Conservation (phyloP, 2,797 vertebrate species). For the Apogon hyalosoma region DNA sequence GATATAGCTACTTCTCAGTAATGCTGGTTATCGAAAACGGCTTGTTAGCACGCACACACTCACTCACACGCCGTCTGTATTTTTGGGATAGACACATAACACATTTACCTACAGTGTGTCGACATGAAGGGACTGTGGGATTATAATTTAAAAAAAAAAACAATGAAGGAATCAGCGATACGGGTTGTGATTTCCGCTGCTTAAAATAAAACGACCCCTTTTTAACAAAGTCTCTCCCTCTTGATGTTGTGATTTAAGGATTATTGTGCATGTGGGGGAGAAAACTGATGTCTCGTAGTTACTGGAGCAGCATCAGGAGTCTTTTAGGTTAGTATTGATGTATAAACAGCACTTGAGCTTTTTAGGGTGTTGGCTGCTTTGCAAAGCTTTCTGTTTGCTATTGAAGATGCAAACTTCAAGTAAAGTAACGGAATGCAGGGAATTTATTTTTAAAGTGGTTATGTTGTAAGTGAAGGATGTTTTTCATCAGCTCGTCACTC, state of each 20-base stretch:
- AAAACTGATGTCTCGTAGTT: constrained; percentile 14
- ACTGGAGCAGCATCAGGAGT: constrained; percentile 12
- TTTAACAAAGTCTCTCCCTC: constrained; percentile 17
- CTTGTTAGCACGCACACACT: constrained; percentile 18
- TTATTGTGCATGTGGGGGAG: constrained; percentile 39
- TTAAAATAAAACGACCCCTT: constrained; percentile 4
- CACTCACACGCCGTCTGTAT: constrained; percentile 30
- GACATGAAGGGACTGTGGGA: constrained; percentile 17
- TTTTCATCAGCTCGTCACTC: constrained; percentile 26
- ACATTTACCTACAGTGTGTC: constrained; percentile 29
- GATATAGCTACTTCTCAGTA: constrained; percentile 54
- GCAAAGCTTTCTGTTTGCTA: constrained; percentile 9
- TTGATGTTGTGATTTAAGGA: constrained; percentile 17
- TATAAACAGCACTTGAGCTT: constrained; percentile 26
- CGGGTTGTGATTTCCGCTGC: constrained; percentile 15
- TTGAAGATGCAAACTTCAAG: constrained; percentile 14
- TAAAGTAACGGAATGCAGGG: constrained; percentile 3
- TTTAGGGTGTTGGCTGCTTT: constrained; percentile 23
- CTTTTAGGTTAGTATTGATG: constrained; percentile 30
- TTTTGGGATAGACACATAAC: constrained; percentile 29
- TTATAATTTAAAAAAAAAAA: constrained; percentile 49
- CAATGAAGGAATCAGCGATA: constrained; percentile 14
- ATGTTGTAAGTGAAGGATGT: not conserved
- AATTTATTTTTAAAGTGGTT: not conserved
- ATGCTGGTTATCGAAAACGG: constrained; percentile 58